A percentile compares a stretch with the other conserved stretches of the same genome.
These are phyloP conservation scores for Andrena dorsata DNA, from an alignment of 2,888 invertebrate genomes.

Conservation along the genomic window DNA sequence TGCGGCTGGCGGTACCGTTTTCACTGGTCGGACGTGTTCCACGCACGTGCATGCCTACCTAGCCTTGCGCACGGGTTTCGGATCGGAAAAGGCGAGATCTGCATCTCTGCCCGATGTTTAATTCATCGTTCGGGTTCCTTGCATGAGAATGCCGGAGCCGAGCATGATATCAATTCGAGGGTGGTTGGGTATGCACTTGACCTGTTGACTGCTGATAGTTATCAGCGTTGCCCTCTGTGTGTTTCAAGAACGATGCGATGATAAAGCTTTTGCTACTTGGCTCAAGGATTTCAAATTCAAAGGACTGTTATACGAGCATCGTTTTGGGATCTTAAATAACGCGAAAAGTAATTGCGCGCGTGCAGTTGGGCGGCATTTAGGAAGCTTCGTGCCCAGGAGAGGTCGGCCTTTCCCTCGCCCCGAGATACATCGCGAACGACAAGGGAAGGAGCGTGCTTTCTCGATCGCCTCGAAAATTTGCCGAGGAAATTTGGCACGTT, in stretches of 20 bases:
- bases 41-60: constrained; percentile 29
- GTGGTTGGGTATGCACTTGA: too few relatives aligned
- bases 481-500: constrained; percentile 56
- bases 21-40: constrained; percentile 14
- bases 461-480: constrained; percentile 27
- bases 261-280: too few relatives aligned
- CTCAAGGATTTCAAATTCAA: too few relatives aligned
- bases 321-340: too few relatives aligned
- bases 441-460: not conserved
- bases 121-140: not conserved
- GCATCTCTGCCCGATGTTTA: not conserved
- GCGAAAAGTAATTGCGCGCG: too few relatives aligned
- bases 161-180: too few relatives aligned
- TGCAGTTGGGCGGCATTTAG: too few relatives aligned
- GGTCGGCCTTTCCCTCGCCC: not conserved
- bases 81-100: not conserved
- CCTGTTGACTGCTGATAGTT: too few relatives aligned
- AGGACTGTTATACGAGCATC: too few relatives aligned
- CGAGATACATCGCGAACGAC: not conserved
- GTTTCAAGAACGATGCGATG: too few relatives aligned
- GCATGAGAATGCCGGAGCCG: not conserved
- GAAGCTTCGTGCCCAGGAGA: not conserved
- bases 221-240: too few relatives aligned
- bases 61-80: not conserved
- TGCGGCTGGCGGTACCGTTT: constrained; percentile 30